Base-by-base conservation (phyloP, 2,888 invertebrate species). In the Eumerus sabulonum region DNA sequence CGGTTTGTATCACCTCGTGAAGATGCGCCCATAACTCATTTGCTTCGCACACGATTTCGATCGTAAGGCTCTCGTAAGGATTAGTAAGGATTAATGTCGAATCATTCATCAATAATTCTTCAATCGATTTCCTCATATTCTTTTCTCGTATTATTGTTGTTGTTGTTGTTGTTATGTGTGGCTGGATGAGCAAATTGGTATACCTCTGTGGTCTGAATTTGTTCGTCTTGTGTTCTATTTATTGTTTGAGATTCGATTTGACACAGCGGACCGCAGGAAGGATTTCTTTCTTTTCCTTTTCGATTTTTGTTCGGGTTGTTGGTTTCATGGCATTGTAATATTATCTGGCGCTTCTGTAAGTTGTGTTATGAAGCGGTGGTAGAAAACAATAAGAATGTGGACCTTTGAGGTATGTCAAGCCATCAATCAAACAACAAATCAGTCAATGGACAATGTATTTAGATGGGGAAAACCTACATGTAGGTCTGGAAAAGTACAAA, bases 1-100 rank as follows among this genome's bases (percentile, higher is more conserved):
- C 47, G 47, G 53, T 57, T 67, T 74, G 63, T 70, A 70, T 59
- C 76, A 71, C 51, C 63, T 68, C 47, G 51, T 13, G 5, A 57
- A 36, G 63, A 79, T 47, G n/a, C 42, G 68, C 53, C 40, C 68
- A 79, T 79, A 70, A 79, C 63, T 79, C 74, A 74, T 70, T 63
- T 27, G 3, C 27, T 27, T 27, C 7, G 7, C 27, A 27, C 27
- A 42, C 38, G 63, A 50, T 45, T 59, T 62, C 56, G 56, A 50
- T 63, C 48, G 36, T 18, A 27, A 44, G 50, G 27, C 54, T 74
- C 74, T 74, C 54, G 64, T 64, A 79, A 74, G 79, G 79, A 79
- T 79, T 79, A 79, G 74, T 83, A 82, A 83, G 86, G 86, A 87
- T 87, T 88, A 87, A 88, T 87, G 88, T 87, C 87, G 83, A 84